Percentiles rank a stretch among this genome's conserved stretches.
Evolutionary conservation across 2,888 invertebrate genomes (phyloP).

Genomic region (Brachypterus glaber): DNA sequence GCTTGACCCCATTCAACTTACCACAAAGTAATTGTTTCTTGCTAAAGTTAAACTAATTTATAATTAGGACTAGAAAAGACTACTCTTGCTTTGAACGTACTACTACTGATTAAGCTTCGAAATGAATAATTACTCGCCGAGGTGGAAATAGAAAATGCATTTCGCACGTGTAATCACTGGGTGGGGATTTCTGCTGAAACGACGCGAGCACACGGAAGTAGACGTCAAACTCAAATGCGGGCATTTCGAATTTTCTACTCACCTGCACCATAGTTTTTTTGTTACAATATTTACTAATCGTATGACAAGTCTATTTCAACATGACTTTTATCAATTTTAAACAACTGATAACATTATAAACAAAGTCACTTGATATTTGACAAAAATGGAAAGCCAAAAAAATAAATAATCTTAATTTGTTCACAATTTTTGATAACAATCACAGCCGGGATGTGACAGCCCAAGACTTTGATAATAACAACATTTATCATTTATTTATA

Average conservation of each 20-base stretch:
- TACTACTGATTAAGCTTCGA: slow-evolving; percentile 14
- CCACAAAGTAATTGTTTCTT: slow-evolving; percentile 21
- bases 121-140: slow-evolving; percentile 26
- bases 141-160: slow-evolving; percentile 24
- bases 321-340: too few relatives aligned
- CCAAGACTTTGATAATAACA: too few relatives aligned
- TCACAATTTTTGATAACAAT: too few relatives aligned
- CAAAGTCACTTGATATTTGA: too few relatives aligned
- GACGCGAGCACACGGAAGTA: slow-evolving; percentile 20
- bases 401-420: too few relatives aligned
- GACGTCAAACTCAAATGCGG: slow-evolving; percentile 14
- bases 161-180: slow-evolving; percentile 24
- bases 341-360: too few relatives aligned
- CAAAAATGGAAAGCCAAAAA: too few relatives aligned
- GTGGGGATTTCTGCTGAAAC: slow-evolving; percentile 8
- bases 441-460: too few relatives aligned
- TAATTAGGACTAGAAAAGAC: background rate
- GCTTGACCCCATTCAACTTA: slow-evolving; percentile 14
- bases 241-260: slow-evolving; percentile 14
- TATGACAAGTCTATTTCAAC: too few relatives aligned
- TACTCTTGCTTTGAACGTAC: background rate
- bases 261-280: too few relatives aligned
- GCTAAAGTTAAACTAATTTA: slow-evolving; percentile 1
- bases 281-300: too few relatives aligned
- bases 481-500: too few relatives aligned